Evolutionary conservation across 2,113 vertebrate genomes (phyloP).

Genomic region (Triplophysa dalaica): DNA sequence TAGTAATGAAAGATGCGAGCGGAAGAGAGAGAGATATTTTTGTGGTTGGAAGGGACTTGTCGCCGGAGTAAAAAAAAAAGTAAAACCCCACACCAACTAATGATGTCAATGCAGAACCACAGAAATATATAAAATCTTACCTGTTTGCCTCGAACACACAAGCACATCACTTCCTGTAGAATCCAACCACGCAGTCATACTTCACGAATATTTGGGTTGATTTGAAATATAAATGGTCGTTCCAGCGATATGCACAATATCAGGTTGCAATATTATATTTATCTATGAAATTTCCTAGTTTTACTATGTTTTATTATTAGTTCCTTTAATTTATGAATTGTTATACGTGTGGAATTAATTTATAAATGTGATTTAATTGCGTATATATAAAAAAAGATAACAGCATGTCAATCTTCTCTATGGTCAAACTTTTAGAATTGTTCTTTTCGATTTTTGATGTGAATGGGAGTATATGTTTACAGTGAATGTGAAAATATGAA

Average conservation of each 20-base stretch:
- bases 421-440: slow-evolving; percentile 53
- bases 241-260: slow-evolving; percentile 78
- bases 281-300: slow-evolving; percentile 65
- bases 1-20: background rate
- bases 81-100: slow-evolving; percentile 47
- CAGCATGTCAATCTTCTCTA: slow-evolving; percentile 73
- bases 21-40: background rate
- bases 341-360: slow-evolving; percentile 70
- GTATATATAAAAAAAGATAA: slow-evolving; percentile 61
- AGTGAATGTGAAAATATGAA: slow-evolving; percentile 57
- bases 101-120: slow-evolving; percentile 54
- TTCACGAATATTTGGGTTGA: slow-evolving; percentile 41
- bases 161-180: slow-evolving; percentile 48
- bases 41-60: background rate
- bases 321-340: slow-evolving; percentile 72
- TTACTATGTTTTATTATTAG: slow-evolving; percentile 56
- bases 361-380: slow-evolving; percentile 69
- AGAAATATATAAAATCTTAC: slow-evolving; percentile 18
- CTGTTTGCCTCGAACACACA: slow-evolving; percentile 47
- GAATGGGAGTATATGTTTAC: slow-evolving; percentile 58
- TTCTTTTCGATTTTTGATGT: slow-evolving; percentile 56
- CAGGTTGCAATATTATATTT: slow-evolving; percentile 80
- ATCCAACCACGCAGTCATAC: slow-evolving; percentile 29
- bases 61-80: background rate
- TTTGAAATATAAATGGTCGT: slow-evolving; percentile 50